Percentiles rank a stretch among this genome's conserved stretches.
phyloP scores from a whole-genome alignment of 2,888 invertebrate species.

The Nycteola revayana region DNA sequence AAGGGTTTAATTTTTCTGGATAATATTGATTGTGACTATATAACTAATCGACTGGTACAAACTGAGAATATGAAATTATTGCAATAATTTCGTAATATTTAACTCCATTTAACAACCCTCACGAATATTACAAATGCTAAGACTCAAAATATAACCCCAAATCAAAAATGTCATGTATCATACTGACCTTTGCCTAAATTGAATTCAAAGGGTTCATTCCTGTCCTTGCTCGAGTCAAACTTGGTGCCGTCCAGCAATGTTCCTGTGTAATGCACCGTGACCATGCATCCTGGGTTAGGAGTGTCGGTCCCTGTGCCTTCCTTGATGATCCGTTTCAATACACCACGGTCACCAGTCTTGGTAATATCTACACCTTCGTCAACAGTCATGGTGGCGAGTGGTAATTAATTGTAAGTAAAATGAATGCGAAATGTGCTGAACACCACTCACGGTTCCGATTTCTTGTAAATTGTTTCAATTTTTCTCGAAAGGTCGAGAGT shows the following conservation, averaged over 20 bases:
- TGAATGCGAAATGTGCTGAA: constrained; percentile 2
- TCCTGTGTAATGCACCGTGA: constrained; percentile 94
- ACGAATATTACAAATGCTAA: too few species aligned
- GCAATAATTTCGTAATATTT: too few species aligned
- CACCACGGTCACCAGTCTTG: constrained; percentile 84
- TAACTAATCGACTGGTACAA: too few species aligned
- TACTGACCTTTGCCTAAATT: constrained; percentile 89
- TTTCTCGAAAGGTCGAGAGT: constrained; percentile 16
- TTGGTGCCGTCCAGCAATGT: constrained; percentile 92
- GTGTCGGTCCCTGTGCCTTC: constrained; percentile 89
- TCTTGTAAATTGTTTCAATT: constrained; percentile 10
- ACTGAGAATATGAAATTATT: too few species aligned
- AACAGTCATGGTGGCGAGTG: constrained; percentile 64
- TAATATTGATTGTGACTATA: too few species aligned
- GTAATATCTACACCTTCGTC: constrained; percentile 72
- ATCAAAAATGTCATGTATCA: too few species aligned
- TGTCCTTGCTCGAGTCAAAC: constrained; percentile 95
- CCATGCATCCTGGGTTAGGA: constrained; percentile 86
- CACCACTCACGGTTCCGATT: neutral
- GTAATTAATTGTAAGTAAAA: constrained; percentile 3
- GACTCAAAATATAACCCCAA: too few species aligned
- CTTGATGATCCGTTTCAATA: constrained; percentile 88
- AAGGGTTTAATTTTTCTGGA: too few species aligned
- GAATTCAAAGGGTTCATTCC: constrained; percentile 93
- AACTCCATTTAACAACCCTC: too few species aligned